Conservation (phyloP, 2,113 vertebrate species). For the Gallinago jamesoni region DNA sequence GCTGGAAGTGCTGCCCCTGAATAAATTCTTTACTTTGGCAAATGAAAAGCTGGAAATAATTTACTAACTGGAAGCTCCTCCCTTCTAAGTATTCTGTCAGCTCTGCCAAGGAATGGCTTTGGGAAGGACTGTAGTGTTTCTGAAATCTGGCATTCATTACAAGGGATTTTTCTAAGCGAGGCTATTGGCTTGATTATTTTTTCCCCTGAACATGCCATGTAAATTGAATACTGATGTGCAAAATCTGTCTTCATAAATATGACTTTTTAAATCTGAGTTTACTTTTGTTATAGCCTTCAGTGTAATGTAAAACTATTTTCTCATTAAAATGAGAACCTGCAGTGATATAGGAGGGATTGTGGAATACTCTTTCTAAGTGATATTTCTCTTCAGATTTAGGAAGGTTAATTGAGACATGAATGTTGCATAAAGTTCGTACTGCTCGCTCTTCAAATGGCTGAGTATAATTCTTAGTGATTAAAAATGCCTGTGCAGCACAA, state of each 20-base stretch:
- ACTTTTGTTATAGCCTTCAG: neutral
- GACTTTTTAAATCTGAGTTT: neutral
- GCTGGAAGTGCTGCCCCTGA: slow-evolving; percentile 27
- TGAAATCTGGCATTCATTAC: slow-evolving; percentile 67
- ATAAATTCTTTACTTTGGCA: slow-evolving; percentile 49
- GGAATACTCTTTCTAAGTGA: neutral
- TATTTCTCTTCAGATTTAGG: neutral
- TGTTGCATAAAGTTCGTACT: neutral
- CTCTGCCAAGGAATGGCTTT: slow-evolving; percentile 54
- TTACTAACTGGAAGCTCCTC: slow-evolving; percentile 59
- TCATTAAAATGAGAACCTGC: neutral
- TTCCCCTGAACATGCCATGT: slow-evolving; percentile 56
- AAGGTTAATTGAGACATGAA: neutral
- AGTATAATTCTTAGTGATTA: slow-evolving; percentile 5
- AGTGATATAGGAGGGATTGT: neutral
- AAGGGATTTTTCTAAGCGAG: slow-evolving; percentile 16
- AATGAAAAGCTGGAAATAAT: slow-evolving; percentile 60
- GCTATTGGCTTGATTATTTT: slow-evolving; percentile 58
- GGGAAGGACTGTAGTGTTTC: slow-evolving; percentile 43
- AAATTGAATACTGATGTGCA: slow-evolving; percentile 64
- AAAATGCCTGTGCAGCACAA: neutral
- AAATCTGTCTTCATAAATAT: slow-evolving; percentile 17
- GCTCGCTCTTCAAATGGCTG: neutral
- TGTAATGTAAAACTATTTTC: neutral
- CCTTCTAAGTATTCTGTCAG: slow-evolving; percentile 44